Base-by-base conservation (phyloP, 2,113 vertebrate species). In the Poecilia latipinna region DNA sequence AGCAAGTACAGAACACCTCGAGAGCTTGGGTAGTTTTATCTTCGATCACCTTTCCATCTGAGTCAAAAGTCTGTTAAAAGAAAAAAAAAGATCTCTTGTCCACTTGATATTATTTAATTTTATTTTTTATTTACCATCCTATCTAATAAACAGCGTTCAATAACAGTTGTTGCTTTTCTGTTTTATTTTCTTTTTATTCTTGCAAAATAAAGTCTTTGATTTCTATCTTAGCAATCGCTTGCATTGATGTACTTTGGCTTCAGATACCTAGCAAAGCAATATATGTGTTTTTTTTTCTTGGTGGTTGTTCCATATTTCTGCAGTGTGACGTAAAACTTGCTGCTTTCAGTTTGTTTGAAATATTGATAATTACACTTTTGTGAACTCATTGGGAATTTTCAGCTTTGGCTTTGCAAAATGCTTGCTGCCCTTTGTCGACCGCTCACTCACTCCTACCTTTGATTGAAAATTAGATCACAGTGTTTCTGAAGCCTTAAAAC, bases 1-100 rank as follows among this genome's bases (percentile, higher is more conserved):
- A 99, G 85, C 97, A 97, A 88, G 96, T 96, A 91, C 97, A 98
- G 93, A 98, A 97, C 70, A 97, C 95, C 90, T 99, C 98, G 75
- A 99, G 92, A 31, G 92, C 93, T 81, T 97, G 94, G 88, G 95
- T 93, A 83, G 94, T 91, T 0, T 94, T 92, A 63, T 97, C 96
- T 1, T 98, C 96, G 0, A 95, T 81, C 88, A 92, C 28, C 0
- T 88, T 94, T 12, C 94, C 96, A 0, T 94, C 94, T 29, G 94
- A 87, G 33, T 98, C 96, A n/a, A 93, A 91, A 3, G n/a, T 78
- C 93, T 93, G 78, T 65, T 42, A 68, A 35, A 33, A 12, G 37
- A 35, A 0, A 65, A 11, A 32, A 64, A 48, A 15, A 24, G 5
- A 19, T 37, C 4, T 37, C 0, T 65, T 32, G 24, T 13, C 15